Evolutionary conservation across 2,797 vertebrate species (phyloP).

Genomic region (Molossus alvarezi): DNA sequence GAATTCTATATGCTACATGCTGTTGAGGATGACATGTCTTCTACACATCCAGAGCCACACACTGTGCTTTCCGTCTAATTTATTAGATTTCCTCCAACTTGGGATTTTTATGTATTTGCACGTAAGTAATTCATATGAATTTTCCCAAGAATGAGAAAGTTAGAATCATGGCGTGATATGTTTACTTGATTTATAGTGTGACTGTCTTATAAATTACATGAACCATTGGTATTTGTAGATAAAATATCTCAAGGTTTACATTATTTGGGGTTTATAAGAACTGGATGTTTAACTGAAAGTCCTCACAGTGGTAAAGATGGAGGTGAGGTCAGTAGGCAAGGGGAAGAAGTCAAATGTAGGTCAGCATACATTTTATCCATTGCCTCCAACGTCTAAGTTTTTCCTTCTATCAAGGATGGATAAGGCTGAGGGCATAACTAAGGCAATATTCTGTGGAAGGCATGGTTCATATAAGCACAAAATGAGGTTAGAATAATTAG

Average conservation of each 20-base stretch:
- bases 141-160: not conserved
- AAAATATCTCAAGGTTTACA: not conserved
- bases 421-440: not conserved
- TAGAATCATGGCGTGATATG: not conserved
- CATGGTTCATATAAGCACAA: not conserved
- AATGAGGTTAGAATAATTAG: not conserved
- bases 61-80: slow-evolving; percentile 10
- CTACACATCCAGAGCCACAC: not conserved
- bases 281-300: not conserved
- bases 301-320: not conserved
- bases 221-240: not conserved
- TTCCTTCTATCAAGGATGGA: not conserved
- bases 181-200: not conserved
- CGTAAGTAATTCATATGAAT: not conserved
- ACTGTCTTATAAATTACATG: not conserved
- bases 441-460: not conserved
- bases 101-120: not conserved
- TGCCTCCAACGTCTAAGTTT: not conserved
- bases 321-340: not conserved
- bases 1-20: not conserved
- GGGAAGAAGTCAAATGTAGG: not conserved
- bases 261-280: not conserved
- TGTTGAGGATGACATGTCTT: not conserved
- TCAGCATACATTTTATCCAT: not conserved
- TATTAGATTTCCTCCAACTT: slow-evolving; percentile 23